Base-by-base conservation (phyloP, 2,888 invertebrate genomes). In the Luperina nickerlii region DNA sequence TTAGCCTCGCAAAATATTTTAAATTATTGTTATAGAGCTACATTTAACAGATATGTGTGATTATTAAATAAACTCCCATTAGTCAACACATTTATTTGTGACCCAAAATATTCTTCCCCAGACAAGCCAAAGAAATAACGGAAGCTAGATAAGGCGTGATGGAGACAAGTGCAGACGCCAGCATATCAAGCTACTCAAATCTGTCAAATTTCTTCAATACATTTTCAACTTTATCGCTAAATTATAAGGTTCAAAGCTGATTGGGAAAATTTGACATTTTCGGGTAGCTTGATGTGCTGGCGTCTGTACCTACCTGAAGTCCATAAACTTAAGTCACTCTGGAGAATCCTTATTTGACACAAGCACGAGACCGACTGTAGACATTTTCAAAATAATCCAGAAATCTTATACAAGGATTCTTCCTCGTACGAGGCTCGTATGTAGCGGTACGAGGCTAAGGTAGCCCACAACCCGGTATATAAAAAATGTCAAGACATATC, bases 401-500 rank as follows among this genome's bases (percentile, higher is more conserved):
- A 45, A 75, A 70, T 45, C 63, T 66, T 62, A 27, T 32, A 62
- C 42, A 24, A 65, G 51, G 38, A 74, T 1, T 32, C 0, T 32
- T 32, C 32, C 32, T 32, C 32, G 32, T 32, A 32, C 32, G 32
- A 32, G 32, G 32, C 32, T 32, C 1, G 32, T 32, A 32, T 32
- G 32, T 42, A 15, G 11, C 11, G 15, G n/a, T 60, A 42, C 15
- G 27, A 54, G 7, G 18, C 8, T 63, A 62, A 5, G 3, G 32
- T 71, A 70, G 24, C 9, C n/a, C 32, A 48, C 42, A 42, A 78
- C 11, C n/a, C 7, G 2, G 70, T 48, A 72, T 65, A 74, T 48
- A 78, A 80, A 71, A 78, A 82, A 74, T 65, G n/a, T 65, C 54
- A 67, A 68, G 62, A 57, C 79, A 72, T 67, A n/a, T 74, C 32